Evolutionary conservation across 1,140 invertebrate genomes (phyloP).

Genomic region (Asobara japonica): DNA sequence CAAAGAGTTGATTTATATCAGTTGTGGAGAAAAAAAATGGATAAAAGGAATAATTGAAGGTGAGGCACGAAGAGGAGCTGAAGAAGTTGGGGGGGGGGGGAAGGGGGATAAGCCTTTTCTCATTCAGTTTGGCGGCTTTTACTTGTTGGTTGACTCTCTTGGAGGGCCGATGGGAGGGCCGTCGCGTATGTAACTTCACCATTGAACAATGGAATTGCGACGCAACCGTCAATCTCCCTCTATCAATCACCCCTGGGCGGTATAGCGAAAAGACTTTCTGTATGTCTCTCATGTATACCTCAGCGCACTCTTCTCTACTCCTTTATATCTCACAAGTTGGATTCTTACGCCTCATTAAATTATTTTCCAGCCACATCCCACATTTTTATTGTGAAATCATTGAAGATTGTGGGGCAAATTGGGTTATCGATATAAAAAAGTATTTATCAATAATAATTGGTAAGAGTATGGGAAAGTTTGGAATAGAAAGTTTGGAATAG

Average conservation of each 20-base stretch:
- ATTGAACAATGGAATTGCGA: constrained; percentile 65
- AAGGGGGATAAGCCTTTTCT: neutral
- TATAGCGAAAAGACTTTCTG: constrained; percentile 26
- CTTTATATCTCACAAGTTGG: neutral
- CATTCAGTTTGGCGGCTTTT: constrained; percentile 22
- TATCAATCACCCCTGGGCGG: constrained; percentile 58
- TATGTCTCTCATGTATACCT: constrained; percentile 40
- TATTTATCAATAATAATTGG: too few relatives aligned
- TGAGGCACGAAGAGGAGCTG: constrained; percentile 34
- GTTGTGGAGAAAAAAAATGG: constrained; percentile 46
- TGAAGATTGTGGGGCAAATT: too few relatives aligned
- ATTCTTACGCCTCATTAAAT: constrained; percentile 12
- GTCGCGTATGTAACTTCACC: constrained; percentile 50
- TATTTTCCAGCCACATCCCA: neutral
- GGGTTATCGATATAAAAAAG: too few relatives aligned
- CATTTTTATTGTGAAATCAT: neutral
- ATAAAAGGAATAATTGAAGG: constrained; percentile 25
- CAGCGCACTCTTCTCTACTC: neutral
- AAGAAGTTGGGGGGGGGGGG: neutral
- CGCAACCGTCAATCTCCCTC: constrained; percentile 61
- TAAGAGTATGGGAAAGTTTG: too few relatives aligned
- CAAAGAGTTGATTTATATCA: constrained; percentile 57
- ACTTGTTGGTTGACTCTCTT: constrained; percentile 9
- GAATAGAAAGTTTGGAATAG: too few relatives aligned
- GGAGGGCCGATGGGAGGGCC: neutral